Evolutionary conservation across 2,797 vertebrate genomes (phyloP).

Genomic region (Sebastes jordani): DNA sequence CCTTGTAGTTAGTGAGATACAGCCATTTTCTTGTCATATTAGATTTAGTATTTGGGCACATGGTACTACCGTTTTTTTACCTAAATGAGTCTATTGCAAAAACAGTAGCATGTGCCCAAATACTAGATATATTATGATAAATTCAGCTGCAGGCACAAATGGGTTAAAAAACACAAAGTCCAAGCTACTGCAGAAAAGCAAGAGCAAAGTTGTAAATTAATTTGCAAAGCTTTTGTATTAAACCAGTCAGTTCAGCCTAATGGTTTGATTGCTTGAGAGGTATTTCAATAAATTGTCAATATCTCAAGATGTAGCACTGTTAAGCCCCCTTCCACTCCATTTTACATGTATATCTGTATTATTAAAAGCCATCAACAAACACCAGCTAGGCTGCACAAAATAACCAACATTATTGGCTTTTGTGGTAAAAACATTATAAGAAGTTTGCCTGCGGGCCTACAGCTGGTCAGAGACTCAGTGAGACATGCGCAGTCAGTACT

Average conservation of each 20-base stretch:
- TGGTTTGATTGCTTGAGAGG: not conserved
- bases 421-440: not conserved
- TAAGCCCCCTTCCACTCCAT: not conserved
- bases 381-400: not conserved
- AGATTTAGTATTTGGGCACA: no score
- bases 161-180: not conserved
- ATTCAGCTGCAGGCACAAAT: no score
- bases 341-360: not conserved
- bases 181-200: not conserved
- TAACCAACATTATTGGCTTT: not conserved
- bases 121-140: no score
- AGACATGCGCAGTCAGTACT: not conserved
- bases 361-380: not conserved
- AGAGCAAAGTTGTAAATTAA: no score
- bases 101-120: no score
- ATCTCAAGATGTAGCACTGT: not conserved
- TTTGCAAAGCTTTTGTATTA: not conserved
- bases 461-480: not conserved
- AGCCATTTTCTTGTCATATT: no score
- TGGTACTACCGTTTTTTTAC: no score
- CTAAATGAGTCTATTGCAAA: no score
- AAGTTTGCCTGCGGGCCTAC: not conserved
- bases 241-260: not conserved
- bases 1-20: no score
- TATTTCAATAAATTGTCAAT: not conserved